phyloP scores from a whole-genome alignment of 2,113 vertebrate species.

The Eulemur macaco region DNA sequence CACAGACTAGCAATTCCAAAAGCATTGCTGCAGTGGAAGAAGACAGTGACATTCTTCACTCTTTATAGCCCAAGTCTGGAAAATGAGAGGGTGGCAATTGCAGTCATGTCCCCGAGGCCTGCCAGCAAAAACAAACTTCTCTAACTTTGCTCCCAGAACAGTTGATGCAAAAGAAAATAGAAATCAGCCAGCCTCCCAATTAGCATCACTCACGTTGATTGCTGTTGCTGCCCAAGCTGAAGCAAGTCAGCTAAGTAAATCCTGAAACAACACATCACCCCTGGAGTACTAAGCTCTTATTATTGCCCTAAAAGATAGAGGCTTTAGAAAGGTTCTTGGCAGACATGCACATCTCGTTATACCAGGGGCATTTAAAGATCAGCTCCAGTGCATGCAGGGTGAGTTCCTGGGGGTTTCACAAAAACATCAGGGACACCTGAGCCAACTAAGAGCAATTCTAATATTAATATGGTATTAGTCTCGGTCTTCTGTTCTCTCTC shows the following conservation, averaged over 20 bases:
- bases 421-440: neutral
- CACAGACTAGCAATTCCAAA: neutral
- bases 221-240: constrained; percentile 15
- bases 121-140: constrained; percentile 63
- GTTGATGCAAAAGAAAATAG: constrained; percentile 45
- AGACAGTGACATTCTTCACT: neutral
- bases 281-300: neutral
- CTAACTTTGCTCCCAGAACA: constrained; percentile 14
- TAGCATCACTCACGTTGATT: constrained; percentile 60
- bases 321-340: neutral
- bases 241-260: constrained; percentile 7
- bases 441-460: neutral
- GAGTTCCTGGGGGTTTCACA: neutral
- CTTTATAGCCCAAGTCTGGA: neutral
- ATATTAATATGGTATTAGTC: neutral
- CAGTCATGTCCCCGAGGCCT: constrained; percentile 49
- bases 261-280: neutral
- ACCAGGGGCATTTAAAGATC: neutral
- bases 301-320: neutral
- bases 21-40: neutral
- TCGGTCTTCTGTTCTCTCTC: neutral
- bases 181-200: constrained; percentile 38
- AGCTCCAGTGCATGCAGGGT: neutral
- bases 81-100: constrained; percentile 57
- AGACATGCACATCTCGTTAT: neutral